Percentiles rank a stretch among this genome's conserved stretches.
Conservation (phyloP, 1,140 invertebrate genomes). For the Magallana angulata region DNA sequence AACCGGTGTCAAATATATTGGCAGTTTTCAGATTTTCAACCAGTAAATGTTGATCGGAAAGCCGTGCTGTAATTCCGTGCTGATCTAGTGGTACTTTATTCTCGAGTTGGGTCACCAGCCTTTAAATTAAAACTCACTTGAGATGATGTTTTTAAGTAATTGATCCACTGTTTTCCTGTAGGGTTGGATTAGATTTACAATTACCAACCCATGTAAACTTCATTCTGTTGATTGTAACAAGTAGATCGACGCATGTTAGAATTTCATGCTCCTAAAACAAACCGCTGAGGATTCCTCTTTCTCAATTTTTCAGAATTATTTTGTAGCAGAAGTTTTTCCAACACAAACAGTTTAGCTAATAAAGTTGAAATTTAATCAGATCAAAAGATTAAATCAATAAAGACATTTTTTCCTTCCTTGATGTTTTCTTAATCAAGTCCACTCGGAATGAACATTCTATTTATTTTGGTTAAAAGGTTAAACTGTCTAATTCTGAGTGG, state of each 20-base stretch:
- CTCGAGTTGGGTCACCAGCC: slow-evolving; percentile 1
- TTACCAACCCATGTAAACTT: slow-evolving; percentile 3
- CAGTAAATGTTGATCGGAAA: not conserved
- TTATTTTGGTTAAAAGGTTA: slow-evolving; percentile 7
- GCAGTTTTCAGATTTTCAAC: not conserved
- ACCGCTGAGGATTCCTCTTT: not conserved
- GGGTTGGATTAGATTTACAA: slow-evolving; percentile 13
- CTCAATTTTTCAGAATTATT: not conserved
- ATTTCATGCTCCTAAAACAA: not conserved
- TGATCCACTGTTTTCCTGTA: slow-evolving; percentile 24
- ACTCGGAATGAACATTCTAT: not conserved
- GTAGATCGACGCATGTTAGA: not conserved
- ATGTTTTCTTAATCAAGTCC: slow-evolving; percentile 21
- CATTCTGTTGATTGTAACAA: slow-evolving; percentile 4
- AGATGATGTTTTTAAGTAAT: slow-evolving; percentile 37
- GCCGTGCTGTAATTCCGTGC: not conserved
- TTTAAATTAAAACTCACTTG: slow-evolving; percentile 35
- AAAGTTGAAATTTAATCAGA: not conserved
- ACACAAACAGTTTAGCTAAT: not conserved
- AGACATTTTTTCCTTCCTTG: not conserved
- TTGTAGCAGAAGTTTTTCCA: not conserved
- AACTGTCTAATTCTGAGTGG: not conserved
- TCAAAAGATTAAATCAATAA: slow-evolving; percentile 24
- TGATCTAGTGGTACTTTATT: slow-evolving; percentile 2
- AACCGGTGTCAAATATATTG: not conserved